Base-by-base conservation (phyloP, 2,797 vertebrate species). In the Clamator glandarius region DNA sequence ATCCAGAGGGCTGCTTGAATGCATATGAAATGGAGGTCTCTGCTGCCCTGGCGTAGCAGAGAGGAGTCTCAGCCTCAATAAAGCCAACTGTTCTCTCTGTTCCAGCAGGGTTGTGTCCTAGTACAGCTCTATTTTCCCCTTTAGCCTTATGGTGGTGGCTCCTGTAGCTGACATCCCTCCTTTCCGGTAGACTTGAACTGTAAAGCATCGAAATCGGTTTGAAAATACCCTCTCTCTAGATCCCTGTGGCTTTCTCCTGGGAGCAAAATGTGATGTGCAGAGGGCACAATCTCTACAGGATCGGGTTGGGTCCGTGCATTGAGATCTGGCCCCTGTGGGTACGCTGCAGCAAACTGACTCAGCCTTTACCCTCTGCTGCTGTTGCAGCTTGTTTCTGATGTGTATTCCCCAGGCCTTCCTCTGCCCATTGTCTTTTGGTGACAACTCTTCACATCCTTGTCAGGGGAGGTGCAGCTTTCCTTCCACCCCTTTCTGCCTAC, bases 371-470 rank as follows among this genome's bases (percentile, higher is more conserved):
- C 89, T 87, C 94, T 89, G 78, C 92, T 83, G 95, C 82, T 85
- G 57, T 52, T 91, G 89, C 95, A 86, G 89, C 84, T 93, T 92
- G 76, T 74, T 95, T 84, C 85, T 77, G 57, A 87, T 88, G 79
- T 21, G 11, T 74, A 61, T 90, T 93, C 83, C 36, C 39, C 31
- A 20, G 61, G 59, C 84, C 66, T 81, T 90, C 90, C 85, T 86
- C 78, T 94, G 74, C 69, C 69, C 66, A 57, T 91, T 91, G 89
- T 95, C 80, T 93, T 90, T 73, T 50, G 64, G 80, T 92, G 89
- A n/a, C n/a, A n/a, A 74, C 85, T 94, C 80, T 91, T 96, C 93
- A 29, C 91, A 89, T 39, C 87, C 79, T 91, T 73, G 85, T 81
- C 74, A 80, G 59, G 70, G 69, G 80, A 90, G 87, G 36, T 86